Conservation (phyloP, 2,888 invertebrate species). For the Metopia argyrocephala region DNA sequence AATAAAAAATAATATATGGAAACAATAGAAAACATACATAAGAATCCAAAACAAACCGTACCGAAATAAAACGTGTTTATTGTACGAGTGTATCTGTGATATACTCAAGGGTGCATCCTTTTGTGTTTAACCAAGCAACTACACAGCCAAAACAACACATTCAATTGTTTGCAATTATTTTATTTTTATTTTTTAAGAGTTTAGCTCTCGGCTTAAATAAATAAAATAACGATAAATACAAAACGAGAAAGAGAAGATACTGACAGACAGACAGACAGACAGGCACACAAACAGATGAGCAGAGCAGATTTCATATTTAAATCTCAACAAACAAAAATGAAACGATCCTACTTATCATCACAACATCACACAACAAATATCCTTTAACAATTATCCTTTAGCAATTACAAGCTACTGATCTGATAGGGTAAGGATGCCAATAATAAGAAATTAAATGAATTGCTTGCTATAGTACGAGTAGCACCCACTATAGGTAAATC, state of each 20-base stretch:
- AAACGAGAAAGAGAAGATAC: slow-evolving; percentile 42
- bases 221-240: slow-evolving; percentile 48
- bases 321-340: slow-evolving; percentile 34
- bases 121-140: slow-evolving; percentile 58
- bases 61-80: not conserved
- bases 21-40: slow-evolving; percentile 12
- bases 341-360: slow-evolving; percentile 49
- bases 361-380: slow-evolving; percentile 42
- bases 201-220: slow-evolving; percentile 63
- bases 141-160: slow-evolving; percentile 60
- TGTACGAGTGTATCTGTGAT: slow-evolving; percentile 23
- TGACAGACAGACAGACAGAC: slow-evolving; percentile 42
- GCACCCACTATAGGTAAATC: slow-evolving; percentile 60
- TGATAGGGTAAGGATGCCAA: slow-evolving; percentile 53
- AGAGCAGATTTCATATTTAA: slow-evolving; percentile 49
- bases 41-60: slow-evolving; percentile 42
- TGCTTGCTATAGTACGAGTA: no score
- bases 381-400: slow-evolving; percentile 18
- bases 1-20: not conserved
- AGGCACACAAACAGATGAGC: slow-evolving; percentile 19
- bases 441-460: slow-evolving; percentile 43
- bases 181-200: slow-evolving; percentile 27
- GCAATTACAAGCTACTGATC: slow-evolving; percentile 15
- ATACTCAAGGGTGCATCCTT: slow-evolving; percentile 64
- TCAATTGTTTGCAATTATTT: slow-evolving; percentile 62